Percentiles rank a stretch among this genome's conserved stretches.
phyloP scores from a whole-genome alignment of 2,797 vertebrate genomes.

The Prunella strophiata region DNA sequence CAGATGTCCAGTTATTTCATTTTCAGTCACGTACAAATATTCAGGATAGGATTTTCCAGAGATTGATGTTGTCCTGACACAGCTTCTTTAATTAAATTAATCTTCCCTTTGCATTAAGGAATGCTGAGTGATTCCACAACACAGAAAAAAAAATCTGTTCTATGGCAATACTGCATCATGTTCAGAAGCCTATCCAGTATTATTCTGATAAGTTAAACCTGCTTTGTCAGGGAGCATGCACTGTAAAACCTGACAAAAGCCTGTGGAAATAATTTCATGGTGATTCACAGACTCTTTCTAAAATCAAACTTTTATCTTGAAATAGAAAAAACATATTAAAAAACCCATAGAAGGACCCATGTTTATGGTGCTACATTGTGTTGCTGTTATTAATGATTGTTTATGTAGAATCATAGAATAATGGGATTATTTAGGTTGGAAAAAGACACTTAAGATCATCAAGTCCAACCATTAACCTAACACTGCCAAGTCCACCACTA shows the following conservation, averaged over 20 bases:
- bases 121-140: not conserved
- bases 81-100: not conserved
- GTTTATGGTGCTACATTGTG: not conserved
- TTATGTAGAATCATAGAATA: not conserved
- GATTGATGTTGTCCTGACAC: not conserved
- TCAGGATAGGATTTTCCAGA: not conserved
- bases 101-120: not conserved
- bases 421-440: not conserved
- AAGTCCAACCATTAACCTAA: not conserved
- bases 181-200: not conserved
- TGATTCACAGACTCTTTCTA: not conserved
- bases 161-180: not conserved
- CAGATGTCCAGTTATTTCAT: not conserved
- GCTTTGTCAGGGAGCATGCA: not conserved
- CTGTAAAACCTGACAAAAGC: not conserved
- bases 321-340: not conserved
- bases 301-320: not conserved
- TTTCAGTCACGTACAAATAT: not conserved
- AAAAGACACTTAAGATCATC: not conserved
- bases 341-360: not conserved
- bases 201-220: not conserved
- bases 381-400: not conserved
- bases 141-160: not conserved
- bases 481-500: not conserved
- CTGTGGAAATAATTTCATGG: not conserved